A percentile compares a stretch with the other conserved stretches of the same genome.
phyloP scores from a whole-genome alignment of 2,888 invertebrate species.

The Harpalus rubripes region DNA sequence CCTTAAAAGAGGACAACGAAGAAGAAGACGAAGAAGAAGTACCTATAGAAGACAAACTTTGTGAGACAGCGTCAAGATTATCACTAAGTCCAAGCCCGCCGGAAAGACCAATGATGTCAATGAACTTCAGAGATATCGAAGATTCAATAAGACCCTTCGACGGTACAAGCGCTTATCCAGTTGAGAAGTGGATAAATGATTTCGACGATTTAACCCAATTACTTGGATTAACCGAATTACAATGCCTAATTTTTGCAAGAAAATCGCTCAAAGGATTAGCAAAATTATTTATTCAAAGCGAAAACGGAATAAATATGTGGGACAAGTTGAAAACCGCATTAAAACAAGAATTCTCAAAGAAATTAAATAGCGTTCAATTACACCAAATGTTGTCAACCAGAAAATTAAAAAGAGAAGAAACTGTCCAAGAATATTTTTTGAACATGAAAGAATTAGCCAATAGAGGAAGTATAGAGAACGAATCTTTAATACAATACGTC shows the following conservation, averaged over 20 bases:
- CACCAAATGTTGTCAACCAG: constrained; percentile 54
- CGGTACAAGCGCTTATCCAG: constrained; percentile 56
- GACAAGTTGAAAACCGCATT: constrained; percentile 51
- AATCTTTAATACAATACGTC: constrained; percentile 68
- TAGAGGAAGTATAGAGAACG: constrained; percentile 65
- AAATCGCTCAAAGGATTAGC: constrained; percentile 66
- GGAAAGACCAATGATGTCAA: neutral
- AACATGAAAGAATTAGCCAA: constrained; percentile 73
- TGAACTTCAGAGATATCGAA: constrained; percentile 28
- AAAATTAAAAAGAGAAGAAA: constrained; percentile 71
- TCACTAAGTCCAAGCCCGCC: neutral
- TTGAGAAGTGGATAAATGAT: constrained; percentile 67
- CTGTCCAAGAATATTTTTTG: constrained; percentile 73
- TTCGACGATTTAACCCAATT: constrained; percentile 64
- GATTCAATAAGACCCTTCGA: constrained; percentile 33
- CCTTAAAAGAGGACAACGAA: constrained; percentile 21
- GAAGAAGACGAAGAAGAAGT: constrained; percentile 19
- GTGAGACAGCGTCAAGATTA: neutral
- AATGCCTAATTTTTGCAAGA: constrained; percentile 68
- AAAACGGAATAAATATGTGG: constrained; percentile 64
- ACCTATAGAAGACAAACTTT: neutral
- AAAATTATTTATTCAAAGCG: constrained; percentile 65
- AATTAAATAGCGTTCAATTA: constrained; percentile 46
- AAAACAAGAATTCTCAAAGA: constrained; percentile 57
- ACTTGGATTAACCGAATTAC: constrained; percentile 66